Evolutionary conservation across 2,888 invertebrate species (phyloP).

Genomic region (Campoplex capitator): DNA sequence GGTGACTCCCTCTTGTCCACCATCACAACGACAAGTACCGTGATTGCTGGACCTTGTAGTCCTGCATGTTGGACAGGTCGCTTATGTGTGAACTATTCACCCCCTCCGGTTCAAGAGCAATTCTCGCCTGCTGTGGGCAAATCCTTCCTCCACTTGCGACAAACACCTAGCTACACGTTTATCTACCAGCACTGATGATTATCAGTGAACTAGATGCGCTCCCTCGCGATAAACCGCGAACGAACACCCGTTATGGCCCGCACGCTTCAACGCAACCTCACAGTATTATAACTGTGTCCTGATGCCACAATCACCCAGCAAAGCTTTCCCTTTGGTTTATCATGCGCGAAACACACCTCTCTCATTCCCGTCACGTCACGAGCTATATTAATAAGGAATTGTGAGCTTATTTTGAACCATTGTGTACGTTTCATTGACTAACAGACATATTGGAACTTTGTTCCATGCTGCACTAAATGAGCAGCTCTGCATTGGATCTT

Average conservation of each 20-base stretch:
- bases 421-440: constrained; percentile 11
- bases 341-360: constrained; percentile 35
- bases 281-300: constrained; percentile 51
- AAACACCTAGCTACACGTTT: neutral
- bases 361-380: neutral
- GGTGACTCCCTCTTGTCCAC: constrained; percentile 71
- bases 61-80: constrained; percentile 34
- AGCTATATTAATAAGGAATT: constrained; percentile 48
- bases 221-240: constrained; percentile 59
- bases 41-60: constrained; percentile 50
- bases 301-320: constrained; percentile 14
- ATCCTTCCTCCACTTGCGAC: constrained; percentile 47
- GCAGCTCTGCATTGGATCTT: neutral
- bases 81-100: constrained; percentile 28
- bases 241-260: constrained; percentile 31
- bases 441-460: neutral
- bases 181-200: constrained; percentile 43
- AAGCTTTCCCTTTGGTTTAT: constrained; percentile 32
- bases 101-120: constrained; percentile 20
- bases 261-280: constrained; percentile 45
- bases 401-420: constrained; percentile 26
- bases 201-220: constrained; percentile 67
- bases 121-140: constrained; percentile 37
- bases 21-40: constrained; percentile 32
- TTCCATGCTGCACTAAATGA: neutral